phyloP scores from a whole-genome alignment of 2,113 vertebrate species.

The Anarrhichthys ocellatus region DNA sequence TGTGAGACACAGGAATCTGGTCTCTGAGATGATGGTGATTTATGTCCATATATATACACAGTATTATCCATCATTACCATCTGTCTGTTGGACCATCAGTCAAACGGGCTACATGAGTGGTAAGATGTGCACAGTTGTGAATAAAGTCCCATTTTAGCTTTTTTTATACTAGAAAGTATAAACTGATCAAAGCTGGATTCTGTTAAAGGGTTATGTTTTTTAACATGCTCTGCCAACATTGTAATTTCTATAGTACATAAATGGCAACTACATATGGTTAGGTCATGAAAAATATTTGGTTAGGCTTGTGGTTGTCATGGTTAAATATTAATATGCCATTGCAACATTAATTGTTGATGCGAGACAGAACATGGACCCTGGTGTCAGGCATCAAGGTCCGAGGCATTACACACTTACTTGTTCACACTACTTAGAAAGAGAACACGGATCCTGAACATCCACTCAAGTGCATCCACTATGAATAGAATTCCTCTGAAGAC shows the following conservation, averaged over 20 bases:
- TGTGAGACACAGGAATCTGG: slow-evolving; percentile 41
- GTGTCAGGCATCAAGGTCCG: slow-evolving; percentile 3
- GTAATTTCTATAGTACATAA: background rate
- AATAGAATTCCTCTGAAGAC: background rate
- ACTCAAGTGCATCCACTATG: background rate
- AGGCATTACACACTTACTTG: background rate
- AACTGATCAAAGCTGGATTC: background rate
- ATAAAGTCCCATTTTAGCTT: background rate
- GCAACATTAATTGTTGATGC: slow-evolving; percentile 39
- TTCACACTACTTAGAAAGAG: background rate
- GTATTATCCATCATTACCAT: background rate
- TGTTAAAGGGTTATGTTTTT: background rate
- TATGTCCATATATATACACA: no score
- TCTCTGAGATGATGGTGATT: slow-evolving; percentile 31
- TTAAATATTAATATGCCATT: slow-evolving; percentile 29
- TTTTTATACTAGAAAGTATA: background rate
- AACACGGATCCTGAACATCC: background rate
- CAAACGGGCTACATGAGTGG: background rate
- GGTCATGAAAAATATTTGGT: background rate
- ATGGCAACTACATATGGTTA: background rate
- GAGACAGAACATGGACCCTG: background rate
- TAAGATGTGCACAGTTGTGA: background rate
- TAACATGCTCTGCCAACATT: background rate
- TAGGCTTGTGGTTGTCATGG: background rate
- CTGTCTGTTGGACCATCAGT: no score